Conservation (phyloP, 2,888 invertebrate species). For the Acleris cristana region DNA sequence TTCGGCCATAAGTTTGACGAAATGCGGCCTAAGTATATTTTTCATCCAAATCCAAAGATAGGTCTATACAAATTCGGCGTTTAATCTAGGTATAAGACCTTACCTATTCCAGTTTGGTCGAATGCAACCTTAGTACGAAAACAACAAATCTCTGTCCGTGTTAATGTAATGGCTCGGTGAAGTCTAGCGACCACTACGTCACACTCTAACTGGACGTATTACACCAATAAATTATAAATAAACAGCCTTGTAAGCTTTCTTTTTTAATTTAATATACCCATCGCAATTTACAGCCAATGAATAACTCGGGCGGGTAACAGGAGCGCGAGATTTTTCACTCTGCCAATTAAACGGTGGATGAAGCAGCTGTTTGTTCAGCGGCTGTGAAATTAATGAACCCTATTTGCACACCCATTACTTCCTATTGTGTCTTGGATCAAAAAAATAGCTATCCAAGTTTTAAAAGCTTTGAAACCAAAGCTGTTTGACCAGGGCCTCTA, state of each 20-base stretch:
- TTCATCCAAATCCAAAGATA: too few species aligned
- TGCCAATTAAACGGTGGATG: slow-evolving; percentile 68
- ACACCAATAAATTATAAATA: slow-evolving; percentile 4
- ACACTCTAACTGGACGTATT: slow-evolving; percentile 5
- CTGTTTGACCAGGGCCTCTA: too few species aligned
- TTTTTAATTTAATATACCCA: slow-evolving; percentile 46
- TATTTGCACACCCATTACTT: slow-evolving; percentile 47
- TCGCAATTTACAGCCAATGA: slow-evolving; percentile 62
- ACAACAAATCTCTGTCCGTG: too few species aligned
- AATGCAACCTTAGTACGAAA: too few species aligned
- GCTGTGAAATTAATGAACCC: slow-evolving; percentile 69
- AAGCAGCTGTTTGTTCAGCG: slow-evolving; percentile 60
- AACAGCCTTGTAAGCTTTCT: slow-evolving; percentile 4
- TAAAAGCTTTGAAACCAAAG: too few species aligned
- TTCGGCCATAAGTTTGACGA: too few species aligned
- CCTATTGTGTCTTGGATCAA: slow-evolving; percentile 20
- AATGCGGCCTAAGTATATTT: too few species aligned
- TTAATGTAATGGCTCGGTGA: too few species aligned
- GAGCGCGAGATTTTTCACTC: slow-evolving; percentile 75
- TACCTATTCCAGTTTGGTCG: too few species aligned
- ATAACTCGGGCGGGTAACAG: slow-evolving; percentile 64
- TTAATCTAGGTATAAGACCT: too few species aligned
- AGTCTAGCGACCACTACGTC: neutral
- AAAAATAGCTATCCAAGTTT: too few species aligned
- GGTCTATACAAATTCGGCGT: too few species aligned